A percentile compares a stretch with the other conserved stretches of the same genome.
Conservation (phyloP, 2,888 invertebrate genomes). For the Callosobruchus maculatus region DNA sequence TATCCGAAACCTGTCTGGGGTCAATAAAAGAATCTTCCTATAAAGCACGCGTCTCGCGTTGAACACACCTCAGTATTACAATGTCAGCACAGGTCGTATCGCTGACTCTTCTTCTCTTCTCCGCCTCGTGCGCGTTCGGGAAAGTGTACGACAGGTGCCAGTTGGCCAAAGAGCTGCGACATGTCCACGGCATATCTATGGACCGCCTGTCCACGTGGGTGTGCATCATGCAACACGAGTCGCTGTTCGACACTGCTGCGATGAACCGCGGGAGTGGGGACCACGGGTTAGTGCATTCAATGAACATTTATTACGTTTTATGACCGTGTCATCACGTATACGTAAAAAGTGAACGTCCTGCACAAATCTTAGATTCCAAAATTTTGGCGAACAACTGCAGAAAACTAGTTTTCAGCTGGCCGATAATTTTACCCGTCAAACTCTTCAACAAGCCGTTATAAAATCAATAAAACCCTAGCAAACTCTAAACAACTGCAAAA, state of each 20-base stretch:
- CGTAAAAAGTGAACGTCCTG: too few relatives aligned
- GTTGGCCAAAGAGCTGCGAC: conserved; percentile 61
- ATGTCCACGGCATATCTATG: conserved; percentile 54
- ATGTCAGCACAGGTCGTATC: background rate
- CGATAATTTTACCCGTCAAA: too few relatives aligned
- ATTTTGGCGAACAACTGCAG: too few relatives aligned
- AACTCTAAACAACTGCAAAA: too few relatives aligned
- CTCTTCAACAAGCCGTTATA: too few relatives aligned
- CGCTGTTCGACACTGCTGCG: conserved; percentile 64
- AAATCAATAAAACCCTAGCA: too few relatives aligned
- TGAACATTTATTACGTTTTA: too few relatives aligned
- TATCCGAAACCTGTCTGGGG: conserved; percentile 3
- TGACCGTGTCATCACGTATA: too few relatives aligned
- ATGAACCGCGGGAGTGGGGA: conserved; percentile 61
- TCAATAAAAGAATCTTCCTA: background rate
- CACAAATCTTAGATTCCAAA: too few relatives aligned
- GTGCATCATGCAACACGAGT: conserved; percentile 71
- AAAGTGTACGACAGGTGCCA: conserved; percentile 68
- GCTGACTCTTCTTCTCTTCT: background rate
- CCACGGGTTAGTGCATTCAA: conserved; percentile 55
- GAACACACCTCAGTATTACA: background rate
- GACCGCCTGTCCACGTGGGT: conserved; percentile 48
- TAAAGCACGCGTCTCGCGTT: background rate
- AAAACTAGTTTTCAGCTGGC: too few relatives aligned
- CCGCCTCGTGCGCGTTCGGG: conserved; percentile 22